Percentiles rank a stretch among this genome's conserved stretches.
Conservation (phyloP, 2,113 vertebrate species). For the Tragelaphus strepsiceros region DNA sequence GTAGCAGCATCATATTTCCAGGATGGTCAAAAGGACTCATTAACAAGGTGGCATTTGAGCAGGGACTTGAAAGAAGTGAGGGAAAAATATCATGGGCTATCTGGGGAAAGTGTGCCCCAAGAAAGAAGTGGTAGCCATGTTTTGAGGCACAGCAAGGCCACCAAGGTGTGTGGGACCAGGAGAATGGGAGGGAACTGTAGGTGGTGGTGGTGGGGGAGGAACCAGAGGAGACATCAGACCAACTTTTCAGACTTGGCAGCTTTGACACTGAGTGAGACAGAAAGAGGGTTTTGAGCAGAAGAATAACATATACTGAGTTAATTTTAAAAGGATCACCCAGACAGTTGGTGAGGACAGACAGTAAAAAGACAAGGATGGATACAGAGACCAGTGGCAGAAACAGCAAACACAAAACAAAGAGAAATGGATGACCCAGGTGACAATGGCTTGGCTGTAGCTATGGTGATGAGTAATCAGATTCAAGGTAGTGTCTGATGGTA, state of each 20-base stretch:
- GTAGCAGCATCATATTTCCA: background rate
- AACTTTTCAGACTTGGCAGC: background rate
- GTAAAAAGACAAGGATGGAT: background rate
- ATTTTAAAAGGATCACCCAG: background rate
- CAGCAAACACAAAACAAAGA: background rate
- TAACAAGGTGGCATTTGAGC: background rate
- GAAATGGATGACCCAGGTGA: background rate
- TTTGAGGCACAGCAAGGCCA: background rate
- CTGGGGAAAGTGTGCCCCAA: background rate
- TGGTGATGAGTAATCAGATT: no score
- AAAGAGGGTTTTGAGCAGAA: background rate
- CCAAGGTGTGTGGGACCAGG: no score
- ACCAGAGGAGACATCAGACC: background rate
- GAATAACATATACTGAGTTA: background rate
- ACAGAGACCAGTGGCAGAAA: background rate
- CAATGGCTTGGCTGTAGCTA: background rate
- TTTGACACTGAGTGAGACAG: background rate
- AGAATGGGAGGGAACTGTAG: fast-evolving
- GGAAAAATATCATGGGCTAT: background rate
- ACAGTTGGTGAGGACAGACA: background rate
- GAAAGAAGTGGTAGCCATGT: background rate
- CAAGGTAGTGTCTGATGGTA: background rate
- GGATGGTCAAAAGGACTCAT: background rate
- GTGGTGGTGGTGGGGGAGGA: no score
- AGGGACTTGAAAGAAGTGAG: background rate